Base-by-base conservation (phyloP, 2,113 vertebrate genomes). In the Lepus americanus region DNA sequence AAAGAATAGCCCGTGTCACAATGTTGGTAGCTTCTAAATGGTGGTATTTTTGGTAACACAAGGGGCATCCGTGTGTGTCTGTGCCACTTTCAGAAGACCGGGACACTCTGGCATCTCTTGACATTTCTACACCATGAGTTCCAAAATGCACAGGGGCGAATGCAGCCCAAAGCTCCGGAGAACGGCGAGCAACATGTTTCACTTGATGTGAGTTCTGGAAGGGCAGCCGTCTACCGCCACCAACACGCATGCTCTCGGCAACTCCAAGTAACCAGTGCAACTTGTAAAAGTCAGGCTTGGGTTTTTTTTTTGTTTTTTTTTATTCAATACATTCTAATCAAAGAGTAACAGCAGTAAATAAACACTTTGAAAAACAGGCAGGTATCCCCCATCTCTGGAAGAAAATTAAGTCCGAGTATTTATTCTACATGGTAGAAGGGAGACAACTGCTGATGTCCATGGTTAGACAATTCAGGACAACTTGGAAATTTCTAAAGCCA, bases 381-480 rank as follows among this genome's bases (percentile, higher is more conserved):
- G 81, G 95, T 94, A 97, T 98, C 95, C 98, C 98, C 96, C 87
- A 93, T 95, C 96, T 97, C 87, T 97, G 98, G 98, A 98, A 98
- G 98, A 98, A 95, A 97, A 96, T 96, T 93, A 98, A 97, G 97
- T 97, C 92, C 95, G 96, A 97, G 96, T 92, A 96, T 98, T 98
- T 92, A 96, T 98, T 98, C 98, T 98, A 98, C 98, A 98, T 74
- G 97, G 98, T 98, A 99, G 98, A 98, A 98, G 97, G 97, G 97
- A 98, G 92, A 80, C 91, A 98, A 97, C 96, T 98, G 97, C 97
- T 97, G 94, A 97, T 96, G 98, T 97, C 97, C 96, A 94, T 95
- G 96, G 96, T 96, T 90, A 97, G 92, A 97, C 89, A 97, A 63
- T 87, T 94, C 95, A 90, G 85, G 97, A 95, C 91, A 97, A 95